These are phyloP conservation scores for Paratilapia polleni DNA, from an alignment of 2,113 vertebrate genomes.

Conservation along the genomic window DNA sequence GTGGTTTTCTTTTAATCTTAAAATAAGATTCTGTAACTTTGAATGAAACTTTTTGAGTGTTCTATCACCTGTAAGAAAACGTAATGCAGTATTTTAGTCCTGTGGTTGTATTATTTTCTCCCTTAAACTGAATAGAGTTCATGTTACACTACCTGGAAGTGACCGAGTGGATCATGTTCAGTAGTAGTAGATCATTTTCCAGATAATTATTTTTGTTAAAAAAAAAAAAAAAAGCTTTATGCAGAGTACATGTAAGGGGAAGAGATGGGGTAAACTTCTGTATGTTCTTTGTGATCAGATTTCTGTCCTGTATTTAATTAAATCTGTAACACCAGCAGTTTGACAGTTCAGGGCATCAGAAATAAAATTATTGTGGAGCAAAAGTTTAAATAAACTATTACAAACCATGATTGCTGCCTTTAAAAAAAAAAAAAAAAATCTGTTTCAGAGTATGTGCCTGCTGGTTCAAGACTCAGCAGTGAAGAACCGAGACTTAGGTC, in stretches of 20 bases:
- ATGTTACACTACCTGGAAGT: constrained; percentile 10
- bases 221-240: not conserved
- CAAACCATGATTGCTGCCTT: not conserved
- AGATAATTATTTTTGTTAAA: not conserved
- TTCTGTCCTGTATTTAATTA: not conserved
- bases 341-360: not conserved
- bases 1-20: not conserved
- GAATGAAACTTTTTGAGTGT: not conserved
- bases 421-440: no score
- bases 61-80: not conserved
- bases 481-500: not conserved
- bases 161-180: not conserved
- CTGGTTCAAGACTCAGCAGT: not conserved
- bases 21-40: not conserved
- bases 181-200: not conserved
- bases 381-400: not conserved
- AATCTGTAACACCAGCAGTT: not conserved
- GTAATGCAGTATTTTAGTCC: not conserved
- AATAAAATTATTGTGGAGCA: not conserved
- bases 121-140: not conserved
- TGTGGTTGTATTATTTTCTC: constrained; percentile 8
- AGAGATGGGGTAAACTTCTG: not conserved
- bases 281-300: fast-evolving
- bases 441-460: not conserved
- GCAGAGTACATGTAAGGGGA: not conserved